Evolutionary conservation across 2,888 invertebrate genomes (phyloP), one percentile per base, ranked within the genome.

Genomic region (Hirtodrosophila histrioides): DNA sequence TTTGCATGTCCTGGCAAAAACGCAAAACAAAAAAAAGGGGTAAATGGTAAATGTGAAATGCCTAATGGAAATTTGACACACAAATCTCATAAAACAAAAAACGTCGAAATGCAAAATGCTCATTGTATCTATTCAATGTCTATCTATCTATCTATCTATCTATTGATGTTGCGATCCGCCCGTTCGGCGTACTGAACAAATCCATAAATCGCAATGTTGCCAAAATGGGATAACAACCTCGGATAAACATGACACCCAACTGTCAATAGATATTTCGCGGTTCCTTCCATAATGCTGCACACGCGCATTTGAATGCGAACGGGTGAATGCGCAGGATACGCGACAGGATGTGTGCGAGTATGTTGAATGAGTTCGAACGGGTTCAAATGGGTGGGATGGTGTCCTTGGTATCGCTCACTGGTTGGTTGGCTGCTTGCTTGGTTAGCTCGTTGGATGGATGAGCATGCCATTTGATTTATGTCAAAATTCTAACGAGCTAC

Each of bases 231-330:
- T 89, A 91, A 90, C 89, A 88, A 90, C 82, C 84, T 86, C 89
- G 90, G 88, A 91, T 92, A 92, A 91, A 91, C 91, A 92, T 92
- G 91, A 92, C 91, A 92, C 92, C 91, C 91, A 92, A 92, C 90
- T 91, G 91, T 91, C 91, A 91, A 91, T 91, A 89, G 89, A 90
- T 89, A 88, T 89, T 91, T 89, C 91, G 91, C 90, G 92, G 91
- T 91, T 88, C 84, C 85, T 89, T 89, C 85, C 81, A 89, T 89
- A 88, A 88, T 89, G 78, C 71, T 76, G 80, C 86, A 78, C 88
- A 88, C 85, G 65, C 68, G 63, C 68, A 80, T 71, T 68, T 62
- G 57, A 72, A 77, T 75, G 62, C 23, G 61, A 43, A 56, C 29
- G 41, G 37, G 11, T 43, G 40, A 24, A 41, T 49, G 63, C 29